Evolutionary conservation across 2,113 vertebrate species (phyloP).

Genomic region (Vulpes lagopus): DNA sequence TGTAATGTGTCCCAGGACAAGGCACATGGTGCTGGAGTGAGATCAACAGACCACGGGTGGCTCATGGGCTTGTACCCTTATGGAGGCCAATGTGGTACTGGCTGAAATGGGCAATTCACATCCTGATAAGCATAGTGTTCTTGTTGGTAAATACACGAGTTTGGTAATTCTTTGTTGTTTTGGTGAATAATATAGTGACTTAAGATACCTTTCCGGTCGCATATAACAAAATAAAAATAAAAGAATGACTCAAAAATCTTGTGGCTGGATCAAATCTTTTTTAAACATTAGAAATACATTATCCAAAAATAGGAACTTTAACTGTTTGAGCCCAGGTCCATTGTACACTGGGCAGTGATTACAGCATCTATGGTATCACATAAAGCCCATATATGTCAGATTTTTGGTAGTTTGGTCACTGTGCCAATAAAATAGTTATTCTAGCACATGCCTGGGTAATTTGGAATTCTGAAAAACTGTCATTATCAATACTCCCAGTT

Average conservation of each 20-base stretch:
- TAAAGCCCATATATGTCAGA: neutral
- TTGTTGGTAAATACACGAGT: neutral
- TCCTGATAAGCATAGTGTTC: neutral
- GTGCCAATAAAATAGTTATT: neutral
- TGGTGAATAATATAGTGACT: neutral
- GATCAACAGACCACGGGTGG: neutral
- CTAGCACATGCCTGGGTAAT: neutral
- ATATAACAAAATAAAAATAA: neutral
- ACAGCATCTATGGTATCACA: neutral
- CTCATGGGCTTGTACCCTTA: neutral
- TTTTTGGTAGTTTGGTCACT: neutral
- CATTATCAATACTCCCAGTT: neutral
- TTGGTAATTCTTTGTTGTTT: neutral
- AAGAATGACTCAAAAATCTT: neutral
- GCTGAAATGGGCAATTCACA: neutral
- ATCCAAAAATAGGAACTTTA: neutral
- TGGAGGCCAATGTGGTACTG: accelerated
- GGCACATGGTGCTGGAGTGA: neutral
- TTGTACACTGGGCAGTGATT: neutral
- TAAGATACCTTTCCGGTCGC: neutral
- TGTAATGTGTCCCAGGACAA: accelerated
- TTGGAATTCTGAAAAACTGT: neutral
- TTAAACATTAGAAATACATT: neutral
- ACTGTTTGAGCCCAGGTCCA: neutral
- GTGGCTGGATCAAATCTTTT: neutral